These are phyloP conservation scores for Mesopsocus fuscifrons DNA, from an alignment of 2,888 invertebrate species.

Conservation along the genomic window DNA sequence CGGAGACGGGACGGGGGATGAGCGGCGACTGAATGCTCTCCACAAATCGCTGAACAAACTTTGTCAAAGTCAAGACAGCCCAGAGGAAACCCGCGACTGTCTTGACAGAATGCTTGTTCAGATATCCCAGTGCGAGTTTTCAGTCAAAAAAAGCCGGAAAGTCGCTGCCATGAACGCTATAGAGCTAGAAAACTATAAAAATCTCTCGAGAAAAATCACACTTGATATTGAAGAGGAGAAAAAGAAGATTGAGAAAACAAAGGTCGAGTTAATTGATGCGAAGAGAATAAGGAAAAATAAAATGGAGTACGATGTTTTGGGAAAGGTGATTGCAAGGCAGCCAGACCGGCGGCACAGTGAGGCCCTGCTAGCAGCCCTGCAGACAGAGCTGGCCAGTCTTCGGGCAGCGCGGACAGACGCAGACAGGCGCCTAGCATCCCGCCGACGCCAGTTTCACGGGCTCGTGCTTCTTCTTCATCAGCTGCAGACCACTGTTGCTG, in stretches of 20 bases:
- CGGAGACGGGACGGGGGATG: constrained; percentile 94
- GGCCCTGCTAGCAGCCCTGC: constrained; percentile 40
- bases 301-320: constrained; percentile 82
- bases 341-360: constrained; percentile 69
- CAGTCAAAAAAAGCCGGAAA: constrained; percentile 62
- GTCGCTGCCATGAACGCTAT: constrained; percentile 66
- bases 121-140: constrained; percentile 72
- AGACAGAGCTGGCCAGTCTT: constrained; percentile 13
- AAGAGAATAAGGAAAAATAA: constrained; percentile 76
- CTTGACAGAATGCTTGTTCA: constrained; percentile 67
- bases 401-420: constrained; percentile 50
- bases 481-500: constrained; percentile 59
- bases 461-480: constrained; percentile 73
- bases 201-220: constrained; percentile 56
- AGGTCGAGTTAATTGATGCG: constrained; percentile 59
- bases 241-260: constrained; percentile 60
- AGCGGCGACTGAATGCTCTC: constrained; percentile 67
- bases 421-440: constrained; percentile 56
- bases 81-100: constrained; percentile 39
- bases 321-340: constrained; percentile 76
- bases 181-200: constrained; percentile 65
- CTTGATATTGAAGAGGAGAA: constrained; percentile 61
- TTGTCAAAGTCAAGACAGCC: constrained; percentile 47
- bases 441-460: constrained; percentile 80
- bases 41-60: constrained; percentile 69